Base-by-base conservation (phyloP, 1,140 invertebrate species). In the Lethrus apterus region DNA sequence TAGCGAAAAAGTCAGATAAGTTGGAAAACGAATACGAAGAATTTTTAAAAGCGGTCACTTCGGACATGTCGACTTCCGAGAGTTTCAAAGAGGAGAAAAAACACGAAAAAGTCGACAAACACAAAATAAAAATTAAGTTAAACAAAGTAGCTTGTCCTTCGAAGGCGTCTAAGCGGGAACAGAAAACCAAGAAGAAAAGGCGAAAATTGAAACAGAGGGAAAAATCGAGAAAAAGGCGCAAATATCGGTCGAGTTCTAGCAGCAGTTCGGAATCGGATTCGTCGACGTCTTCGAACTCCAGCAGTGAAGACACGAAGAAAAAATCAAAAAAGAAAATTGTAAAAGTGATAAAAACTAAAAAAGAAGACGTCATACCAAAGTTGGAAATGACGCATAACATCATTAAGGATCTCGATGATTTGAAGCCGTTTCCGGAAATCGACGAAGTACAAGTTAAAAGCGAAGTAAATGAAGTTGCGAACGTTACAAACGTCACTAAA, bases 11-110 rank as follows among this genome's bases (percentile, higher is more conserved):
- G n/a, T n/a, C n/a, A n/a, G 20, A 42, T 42, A 29, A 26, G 24
- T 26, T 64, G 5, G 63, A 65, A 48, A 57, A 63, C 35, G 60
- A 61, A 45, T 65, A 66, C 34, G 58, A 64, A 42, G 58, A 65
- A 45, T 65, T 65, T 46, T 56, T 66, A 45, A 58, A 58, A 29
- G 58, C 60, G n/a, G 58, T 63, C 7, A 51, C 34, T 21, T 20
- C 43, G 13, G 44, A 47, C 21, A 45, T 52, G 20, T 17, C 47
- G 4, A 29, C 30, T 7, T 7, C 23, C 5, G 23, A 26, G n/a
- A n/a, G 5, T 26, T 26, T 26, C 23, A 26, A 5, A 7, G n/a
- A 26, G n/a, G 23, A 7, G 23, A 26, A 7, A 26, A 24, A 42
- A 13, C 24, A 14, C 14, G 19, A 14, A 19, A 15, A 42, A 42